phyloP scores from a whole-genome alignment of 1,140 invertebrate species.

The Drosophila jambulina region DNA sequence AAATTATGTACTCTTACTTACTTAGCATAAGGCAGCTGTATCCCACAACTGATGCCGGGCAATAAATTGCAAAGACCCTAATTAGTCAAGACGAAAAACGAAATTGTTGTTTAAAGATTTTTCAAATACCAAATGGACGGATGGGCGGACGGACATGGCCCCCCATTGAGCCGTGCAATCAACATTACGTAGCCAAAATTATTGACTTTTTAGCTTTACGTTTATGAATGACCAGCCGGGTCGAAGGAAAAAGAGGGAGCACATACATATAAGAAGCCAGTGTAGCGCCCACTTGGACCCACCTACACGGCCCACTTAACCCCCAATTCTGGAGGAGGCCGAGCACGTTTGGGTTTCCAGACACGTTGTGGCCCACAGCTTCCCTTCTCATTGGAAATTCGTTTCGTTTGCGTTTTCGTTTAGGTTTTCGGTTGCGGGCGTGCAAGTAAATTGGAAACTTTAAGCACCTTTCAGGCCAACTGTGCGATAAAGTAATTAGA shows the following conservation, averaged over 20 bases:
- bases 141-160: slow-evolving; percentile 1
- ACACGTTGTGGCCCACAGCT: slow-evolving; percentile 64
- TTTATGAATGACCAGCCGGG: slow-evolving; percentile 69
- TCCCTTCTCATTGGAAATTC: slow-evolving; percentile 76
- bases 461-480: slow-evolving; percentile 64
- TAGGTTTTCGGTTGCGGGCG: slow-evolving; percentile 56
- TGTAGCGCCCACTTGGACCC: slow-evolving; percentile 15
- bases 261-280: slow-evolving; percentile 5
- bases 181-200: slow-evolving; percentile 61
- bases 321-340: slow-evolving; percentile 1
- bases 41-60: slow-evolving; percentile 20
- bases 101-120: slow-evolving; percentile 54
- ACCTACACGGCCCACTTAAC: slow-evolving; percentile 18
- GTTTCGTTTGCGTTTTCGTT: slow-evolving; percentile 38
- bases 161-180: slow-evolving; percentile 43
- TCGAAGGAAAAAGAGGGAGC: neutral
- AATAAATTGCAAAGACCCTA: slow-evolving; percentile 69
- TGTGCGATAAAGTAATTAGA: slow-evolving; percentile 75
- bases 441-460: slow-evolving; percentile 72
- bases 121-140: slow-evolving; percentile 23
- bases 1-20: slow-evolving; percentile 42
- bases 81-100: slow-evolving; percentile 57
- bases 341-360: slow-evolving; percentile 68
- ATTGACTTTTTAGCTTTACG: slow-evolving; percentile 66
- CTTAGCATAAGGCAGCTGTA: slow-evolving; percentile 43